Evolutionary conservation across 2,888 invertebrate species (phyloP).

Genomic region (Cataglyphis albicans): DNA sequence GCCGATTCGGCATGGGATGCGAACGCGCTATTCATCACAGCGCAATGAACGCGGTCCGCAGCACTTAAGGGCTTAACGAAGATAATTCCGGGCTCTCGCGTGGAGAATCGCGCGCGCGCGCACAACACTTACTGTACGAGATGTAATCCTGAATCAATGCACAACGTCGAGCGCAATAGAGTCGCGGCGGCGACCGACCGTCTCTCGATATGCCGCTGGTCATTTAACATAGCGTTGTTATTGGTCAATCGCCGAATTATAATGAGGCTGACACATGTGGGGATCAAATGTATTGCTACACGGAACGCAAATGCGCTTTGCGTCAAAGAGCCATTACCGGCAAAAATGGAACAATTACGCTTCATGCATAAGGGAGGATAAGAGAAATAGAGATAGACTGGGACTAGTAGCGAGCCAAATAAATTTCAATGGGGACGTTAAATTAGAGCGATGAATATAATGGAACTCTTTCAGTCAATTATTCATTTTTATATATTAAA

Average conservation of each 20-base stretch:
- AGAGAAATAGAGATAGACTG: background rate
- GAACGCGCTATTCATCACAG: slow-evolving; percentile 39
- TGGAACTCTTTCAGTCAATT: background rate
- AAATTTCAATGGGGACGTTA: background rate
- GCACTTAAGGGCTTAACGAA: slow-evolving; percentile 56
- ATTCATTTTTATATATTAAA: background rate
- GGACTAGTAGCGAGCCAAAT: background rate
- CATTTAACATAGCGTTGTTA: slow-evolving; percentile 74
- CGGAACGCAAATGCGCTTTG: slow-evolving; percentile 54
- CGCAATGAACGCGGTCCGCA: slow-evolving; percentile 53
- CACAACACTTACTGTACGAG: slow-evolving; percentile 45
- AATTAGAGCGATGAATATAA: background rate
- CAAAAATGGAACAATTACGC: slow-evolving; percentile 16
- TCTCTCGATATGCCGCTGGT: slow-evolving; percentile 68
- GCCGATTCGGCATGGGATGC: slow-evolving; percentile 18
- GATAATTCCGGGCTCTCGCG: slow-evolving; percentile 53
- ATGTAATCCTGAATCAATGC: slow-evolving; percentile 61
- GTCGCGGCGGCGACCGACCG: slow-evolving; percentile 14
- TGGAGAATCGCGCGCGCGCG: slow-evolving; percentile 47
- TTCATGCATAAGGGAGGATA: background rate
- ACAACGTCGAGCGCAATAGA: slow-evolving; percentile 53
- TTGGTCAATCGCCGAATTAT: slow-evolving; percentile 75
- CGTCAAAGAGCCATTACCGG: background rate
- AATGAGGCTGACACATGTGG: slow-evolving; percentile 75
- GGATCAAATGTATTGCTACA: slow-evolving; percentile 74